A percentile compares a stretch with the other conserved stretches of the same genome.
phyloP scores from a whole-genome alignment of 2,113 vertebrate genomes.

The Solea senegalensis region DNA sequence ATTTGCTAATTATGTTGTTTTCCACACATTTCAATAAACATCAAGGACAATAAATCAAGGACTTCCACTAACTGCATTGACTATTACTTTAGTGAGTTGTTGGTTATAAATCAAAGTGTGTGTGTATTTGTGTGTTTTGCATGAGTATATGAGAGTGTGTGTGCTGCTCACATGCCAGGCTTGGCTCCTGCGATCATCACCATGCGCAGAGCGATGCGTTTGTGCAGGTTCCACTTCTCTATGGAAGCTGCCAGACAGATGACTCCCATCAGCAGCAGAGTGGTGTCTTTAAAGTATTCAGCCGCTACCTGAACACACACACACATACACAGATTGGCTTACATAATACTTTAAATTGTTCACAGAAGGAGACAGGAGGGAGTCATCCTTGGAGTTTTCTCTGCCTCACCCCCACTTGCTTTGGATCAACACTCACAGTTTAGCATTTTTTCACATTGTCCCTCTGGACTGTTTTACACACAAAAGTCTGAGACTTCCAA shows the following conservation, averaged over 20 bases:
- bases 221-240: conserved; percentile 98
- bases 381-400: neutral
- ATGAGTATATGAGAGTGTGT: neutral
- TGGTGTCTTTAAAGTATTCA: conserved; percentile 98
- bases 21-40: too few species aligned
- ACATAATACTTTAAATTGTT: neutral
- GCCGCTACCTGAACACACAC: conserved; percentile 87
- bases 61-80: too few species aligned
- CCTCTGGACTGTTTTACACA: too few species aligned
- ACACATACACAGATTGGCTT: neutral
- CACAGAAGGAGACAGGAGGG: neutral
- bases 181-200: conserved; percentile 97
- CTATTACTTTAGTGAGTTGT: too few species aligned
- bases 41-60: too few species aligned
- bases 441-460: conserved; percentile 56
- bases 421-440: conserved; percentile 37
- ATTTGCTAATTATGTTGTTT: too few species aligned
- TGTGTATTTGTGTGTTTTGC: neutral
- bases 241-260: conserved; percentile 97
- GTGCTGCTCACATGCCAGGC: conserved; percentile 90
- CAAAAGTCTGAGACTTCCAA: too few species aligned
- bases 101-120: too few species aligned
- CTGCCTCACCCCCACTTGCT: conserved; percentile 14
- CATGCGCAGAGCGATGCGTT: conserved; percentile 95
- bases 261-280: conserved; percentile 94